These are phyloP conservation scores for Eilema caniola DNA, from an alignment of 2,888 invertebrate genomes.

Conservation along the genomic window DNA sequence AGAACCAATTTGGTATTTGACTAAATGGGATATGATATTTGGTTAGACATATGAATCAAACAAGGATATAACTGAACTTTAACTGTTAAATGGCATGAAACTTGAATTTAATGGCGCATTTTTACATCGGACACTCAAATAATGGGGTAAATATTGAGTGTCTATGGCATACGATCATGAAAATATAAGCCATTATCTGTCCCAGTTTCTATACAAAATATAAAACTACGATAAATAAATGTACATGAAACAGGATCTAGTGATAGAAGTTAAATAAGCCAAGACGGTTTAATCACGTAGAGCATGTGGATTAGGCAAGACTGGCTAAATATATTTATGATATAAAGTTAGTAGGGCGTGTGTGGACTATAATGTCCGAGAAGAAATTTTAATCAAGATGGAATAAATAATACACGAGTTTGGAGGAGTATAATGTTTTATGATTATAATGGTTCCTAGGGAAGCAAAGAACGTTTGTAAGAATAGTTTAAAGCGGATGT, in stretches of 20 bases:
- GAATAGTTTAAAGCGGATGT: too few species aligned
- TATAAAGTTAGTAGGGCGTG: neutral
- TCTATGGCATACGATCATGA: too few species aligned
- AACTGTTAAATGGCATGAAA: neutral
- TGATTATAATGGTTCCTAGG: too few species aligned
- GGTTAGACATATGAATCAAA: neutral
- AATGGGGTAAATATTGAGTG: neutral
- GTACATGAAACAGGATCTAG: neutral
- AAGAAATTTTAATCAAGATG: neutral
- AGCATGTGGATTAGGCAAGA: neutral
- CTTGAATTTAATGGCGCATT: neutral
- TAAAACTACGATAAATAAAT: too few species aligned
- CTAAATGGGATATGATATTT: neutral
- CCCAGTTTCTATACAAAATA: too few species aligned
- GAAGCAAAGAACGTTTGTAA: too few species aligned
- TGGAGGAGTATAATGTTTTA: too few species aligned
- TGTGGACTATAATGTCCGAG: too few species aligned
- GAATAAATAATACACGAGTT: neutral
- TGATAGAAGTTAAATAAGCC: neutral
- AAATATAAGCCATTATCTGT: too few species aligned
- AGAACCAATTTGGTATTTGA: neutral
- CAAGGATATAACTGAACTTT: neutral
- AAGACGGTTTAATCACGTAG: neutral
- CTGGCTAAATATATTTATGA: neutral
- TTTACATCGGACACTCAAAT: neutral